Evolutionary conservation across 1,140 invertebrate genomes (phyloP).

Genomic region (Papilio machaon): DNA sequence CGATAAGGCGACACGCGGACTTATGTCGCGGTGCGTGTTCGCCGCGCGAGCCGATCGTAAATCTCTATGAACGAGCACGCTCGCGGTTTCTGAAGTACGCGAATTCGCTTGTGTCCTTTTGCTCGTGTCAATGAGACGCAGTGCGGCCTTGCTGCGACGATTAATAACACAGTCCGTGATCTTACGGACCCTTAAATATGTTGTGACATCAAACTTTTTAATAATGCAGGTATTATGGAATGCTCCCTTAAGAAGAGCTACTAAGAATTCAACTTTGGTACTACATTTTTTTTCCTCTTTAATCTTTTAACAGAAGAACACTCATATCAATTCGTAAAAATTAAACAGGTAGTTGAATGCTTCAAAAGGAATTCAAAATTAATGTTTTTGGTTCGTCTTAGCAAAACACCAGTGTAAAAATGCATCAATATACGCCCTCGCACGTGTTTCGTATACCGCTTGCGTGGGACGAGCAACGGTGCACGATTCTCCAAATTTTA

Average conservation of each 20-base stretch:
- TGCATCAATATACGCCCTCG: conserved; percentile 63
- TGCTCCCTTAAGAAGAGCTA: neutral
- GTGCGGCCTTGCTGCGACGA: conserved; percentile 44
- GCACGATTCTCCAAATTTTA: conserved; percentile 59
- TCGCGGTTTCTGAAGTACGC: conserved; percentile 50
- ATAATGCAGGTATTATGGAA: neutral
- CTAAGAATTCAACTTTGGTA: neutral
- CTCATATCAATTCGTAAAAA: neutral
- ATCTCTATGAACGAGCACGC: conserved; percentile 52
- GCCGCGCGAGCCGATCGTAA: conserved; percentile 59
- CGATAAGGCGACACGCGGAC: conserved; percentile 68
- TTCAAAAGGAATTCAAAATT: neutral
- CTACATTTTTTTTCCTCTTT: too few relatives aligned
- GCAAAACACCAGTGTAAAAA: conserved; percentile 47
- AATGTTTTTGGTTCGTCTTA: conserved; percentile 46
- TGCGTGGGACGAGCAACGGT: conserved; percentile 55
- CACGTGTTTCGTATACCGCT: conserved; percentile 47
- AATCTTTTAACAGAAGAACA: neutral
- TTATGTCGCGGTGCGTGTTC: conserved; percentile 62
- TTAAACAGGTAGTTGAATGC: neutral
- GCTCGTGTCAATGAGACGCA: conserved; percentile 41
- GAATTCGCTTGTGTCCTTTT: conserved; percentile 42
- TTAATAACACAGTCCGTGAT: neutral
- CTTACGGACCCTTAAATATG: neutral
- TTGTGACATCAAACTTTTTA: neutral